Base-by-base conservation (phyloP, 1,140 invertebrate genomes). In the Panagrolaimus sp. region DNA sequence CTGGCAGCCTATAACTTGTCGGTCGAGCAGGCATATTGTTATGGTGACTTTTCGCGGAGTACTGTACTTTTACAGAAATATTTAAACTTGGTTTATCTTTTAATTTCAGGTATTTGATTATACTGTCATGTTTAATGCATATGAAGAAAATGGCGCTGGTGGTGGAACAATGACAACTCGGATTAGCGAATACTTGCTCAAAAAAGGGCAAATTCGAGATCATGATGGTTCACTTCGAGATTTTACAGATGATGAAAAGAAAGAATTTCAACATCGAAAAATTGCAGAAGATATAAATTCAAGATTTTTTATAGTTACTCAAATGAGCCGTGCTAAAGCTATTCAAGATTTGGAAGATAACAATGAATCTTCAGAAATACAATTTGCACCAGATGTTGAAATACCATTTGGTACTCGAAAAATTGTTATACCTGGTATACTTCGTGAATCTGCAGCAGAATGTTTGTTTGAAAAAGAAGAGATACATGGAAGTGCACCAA, bases 251-350 rank as follows among this genome's bases (percentile, higher is more conserved):
- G 51, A 57, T 20, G 51, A 57, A 11, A 13, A 11, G n/a, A 3
- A 13, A 57, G 20, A 27, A n/a, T 57, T 57, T 27, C 14, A 57
- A 25, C 9, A 16, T 5, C 27, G 51, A 27, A 57, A 57, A 11
- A 16, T 27, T 57, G 51, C 51, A 20, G 51, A 57, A 57, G 51
- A 57, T 27, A 25, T 57, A 16, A 11, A 25, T 20, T 23, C 51
- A n/a, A n/a, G 51, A 16, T 57, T 57, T 57, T 57, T 57, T 16
- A 25, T 57, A 4, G 51, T 57, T 57, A 57, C 51, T 11, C 5
- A 16, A 57, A 25, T 27, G 51, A 16, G 20, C 20, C 51, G 51
- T 20, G 51, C 13, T 11, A 57, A 57, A 20, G 4, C 8, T 20
- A 25, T 23, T 11, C 51, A 57, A 11, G 31, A 38, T 38, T 4